Conservation (phyloP, 2,113 vertebrate species). For the Turdus rufiventris region DNA sequence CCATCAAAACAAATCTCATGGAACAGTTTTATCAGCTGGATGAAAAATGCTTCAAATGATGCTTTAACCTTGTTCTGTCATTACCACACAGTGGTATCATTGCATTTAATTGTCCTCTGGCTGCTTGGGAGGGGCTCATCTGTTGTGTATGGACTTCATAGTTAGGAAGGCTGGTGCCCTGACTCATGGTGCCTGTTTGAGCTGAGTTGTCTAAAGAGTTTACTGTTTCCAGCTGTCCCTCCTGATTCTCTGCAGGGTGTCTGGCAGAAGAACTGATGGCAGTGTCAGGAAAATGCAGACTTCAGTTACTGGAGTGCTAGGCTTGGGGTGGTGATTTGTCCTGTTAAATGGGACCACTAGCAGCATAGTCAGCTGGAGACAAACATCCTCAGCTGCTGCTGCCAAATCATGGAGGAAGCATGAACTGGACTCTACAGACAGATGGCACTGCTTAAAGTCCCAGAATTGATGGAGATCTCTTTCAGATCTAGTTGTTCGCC, state of each 20-base stretch:
- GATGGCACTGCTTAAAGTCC: neutral
- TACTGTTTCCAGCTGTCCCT: neutral
- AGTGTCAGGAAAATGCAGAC: neutral
- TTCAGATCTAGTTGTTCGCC: neutral
- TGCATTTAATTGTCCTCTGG: neutral
- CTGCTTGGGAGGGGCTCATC: neutral
- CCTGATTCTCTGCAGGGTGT: neutral
- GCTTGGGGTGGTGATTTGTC: neutral
- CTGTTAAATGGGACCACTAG: neutral
- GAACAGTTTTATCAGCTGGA: neutral
- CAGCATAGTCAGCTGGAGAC: neutral
- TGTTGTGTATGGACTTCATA: rapidly evolving
- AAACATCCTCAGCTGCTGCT: neutral
- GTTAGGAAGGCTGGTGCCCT: neutral
- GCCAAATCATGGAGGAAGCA: neutral
- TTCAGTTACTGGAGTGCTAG: neutral
- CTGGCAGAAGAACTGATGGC: neutral
- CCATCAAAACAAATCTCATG: neutral
- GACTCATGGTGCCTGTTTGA: neutral
- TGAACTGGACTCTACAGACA: neutral
- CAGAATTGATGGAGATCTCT: neutral
- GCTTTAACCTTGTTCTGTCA: neutral
- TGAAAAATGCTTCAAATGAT: neutral
- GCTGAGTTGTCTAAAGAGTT: neutral
- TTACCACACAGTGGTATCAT: neutral